Conservation (phyloP, 23 tunicate genomes). For the Clavelina lepadiformis region DNA sequence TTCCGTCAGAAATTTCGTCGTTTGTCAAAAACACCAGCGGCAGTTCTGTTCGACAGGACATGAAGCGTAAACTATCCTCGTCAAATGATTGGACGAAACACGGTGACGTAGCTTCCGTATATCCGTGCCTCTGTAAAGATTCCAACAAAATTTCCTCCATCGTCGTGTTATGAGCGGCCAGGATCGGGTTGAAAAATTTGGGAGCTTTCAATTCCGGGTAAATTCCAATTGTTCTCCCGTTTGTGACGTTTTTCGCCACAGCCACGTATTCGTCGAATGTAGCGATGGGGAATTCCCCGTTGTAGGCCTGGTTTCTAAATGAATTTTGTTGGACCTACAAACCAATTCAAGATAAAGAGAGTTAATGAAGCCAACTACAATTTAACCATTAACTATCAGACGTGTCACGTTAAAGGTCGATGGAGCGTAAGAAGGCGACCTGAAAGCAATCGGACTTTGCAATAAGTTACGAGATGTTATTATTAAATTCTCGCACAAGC, state of each 20-base stretch:
- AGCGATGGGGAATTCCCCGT: slow-evolving; percentile 23
- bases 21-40: slow-evolving; percentile 27
- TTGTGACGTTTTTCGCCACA: slow-evolving; percentile 27
- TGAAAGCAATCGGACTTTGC: no score
- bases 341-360: no score
- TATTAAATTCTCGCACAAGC: no score
- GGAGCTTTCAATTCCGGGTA: slow-evolving; percentile 62
- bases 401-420: no score
- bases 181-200: slow-evolving; percentile 15
- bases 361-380: no score
- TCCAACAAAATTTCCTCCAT: slow-evolving; percentile 50
- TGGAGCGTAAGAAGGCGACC: no score
- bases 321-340: slow-evolving; percentile 28
- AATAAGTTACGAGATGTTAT: no score
- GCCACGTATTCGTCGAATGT: slow-evolving; percentile 32
- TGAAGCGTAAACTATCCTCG: slow-evolving; percentile 12
- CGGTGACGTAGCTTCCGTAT: slow-evolving; percentile 15
- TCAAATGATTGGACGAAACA: slow-evolving; percentile 52
- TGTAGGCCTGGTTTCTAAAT: slow-evolving; percentile 37
- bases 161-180: slow-evolving; percentile 22
- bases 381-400: no score
- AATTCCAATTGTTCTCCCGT: slow-evolving; percentile 22
- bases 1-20: slow-evolving; percentile 3
- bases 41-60: slow-evolving; percentile 23
- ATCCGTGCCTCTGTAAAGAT: slow-evolving; percentile 19